Base-by-base conservation (phyloP, 2,888 invertebrate species). In the Dione juno region DNA sequence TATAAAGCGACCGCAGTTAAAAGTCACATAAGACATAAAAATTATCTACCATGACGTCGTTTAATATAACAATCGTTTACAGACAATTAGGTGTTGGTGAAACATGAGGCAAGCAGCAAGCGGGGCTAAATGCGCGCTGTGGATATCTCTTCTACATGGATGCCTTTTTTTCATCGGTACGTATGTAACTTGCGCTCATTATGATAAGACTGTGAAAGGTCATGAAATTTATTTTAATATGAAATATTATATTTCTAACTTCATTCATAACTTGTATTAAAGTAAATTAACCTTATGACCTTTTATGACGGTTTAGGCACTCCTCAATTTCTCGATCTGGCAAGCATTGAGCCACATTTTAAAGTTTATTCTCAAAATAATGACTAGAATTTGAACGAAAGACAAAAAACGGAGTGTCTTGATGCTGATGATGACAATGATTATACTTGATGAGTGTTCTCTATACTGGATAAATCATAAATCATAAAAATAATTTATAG, bases 141-240 rank as follows among this genome's bases (percentile, higher is more conserved):
- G 87, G 85, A 78, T 92, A 83, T 88, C 87, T 84, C 85, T 92
- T 84, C 86, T 92, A 74, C 89, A 91, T 82, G 92, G 90, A 75
- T 91, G 87, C 85, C 84, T 91, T 75, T 89, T 92, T 77, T 83
- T 88, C 76, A 84, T 89, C 74, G 92, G 91, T 91, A 84, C 19
- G 74, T 74, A 71, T 63, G 67, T 64, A 50, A 61, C 35, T 45
- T 48, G 10, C 2, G 19, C 43, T 63, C 54, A 64, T 64, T 48
- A 66, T 64, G 45, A 66, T 66, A 50, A 43, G n/a, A 64, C 50
- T 35, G 9, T 54, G 52, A 69, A 71, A 54, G 70, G 67, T 71
- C 28, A 28, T 63, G 63, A 58, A 13, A 41, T 37, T 16, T 54
- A 53, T 28, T 40, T 66, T 52, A 63, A 16, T n/a, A 41, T 3